These are phyloP conservation scores for Bradysia coprophila DNA, from an alignment of 1,140 invertebrate species.

Conservation along the genomic window DNA sequence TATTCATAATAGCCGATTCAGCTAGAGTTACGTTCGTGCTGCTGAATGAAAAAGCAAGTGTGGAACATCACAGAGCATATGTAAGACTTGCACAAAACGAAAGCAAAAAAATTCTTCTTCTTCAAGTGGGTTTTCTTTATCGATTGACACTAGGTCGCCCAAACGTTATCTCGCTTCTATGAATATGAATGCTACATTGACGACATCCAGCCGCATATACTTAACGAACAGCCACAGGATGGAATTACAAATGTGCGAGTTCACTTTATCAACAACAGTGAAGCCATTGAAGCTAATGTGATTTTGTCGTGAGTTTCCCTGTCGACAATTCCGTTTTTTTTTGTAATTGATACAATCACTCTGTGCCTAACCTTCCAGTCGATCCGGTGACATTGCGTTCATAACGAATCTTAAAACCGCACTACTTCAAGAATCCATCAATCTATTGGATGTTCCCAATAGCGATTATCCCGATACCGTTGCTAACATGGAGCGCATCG, in stretches of 20 bases:
- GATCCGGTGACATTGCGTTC: slow-evolving; percentile 23
- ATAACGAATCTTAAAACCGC: slow-evolving; percentile 22
- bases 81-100: no score
- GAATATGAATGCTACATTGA: slow-evolving; percentile 30
- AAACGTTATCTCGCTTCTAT: slow-evolving; percentile 23
- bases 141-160: background rate
- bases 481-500: slow-evolving; percentile 13
- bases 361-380: slow-evolving; percentile 9
- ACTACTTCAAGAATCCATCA: slow-evolving; percentile 16
- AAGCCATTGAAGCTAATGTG: slow-evolving; percentile 21
- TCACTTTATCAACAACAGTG: slow-evolving; percentile 28
- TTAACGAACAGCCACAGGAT: slow-evolving; percentile 12
- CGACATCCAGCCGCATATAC: slow-evolving; percentile 19
- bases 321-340: slow-evolving; percentile 2
- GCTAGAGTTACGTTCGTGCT: slow-evolving; percentile 32
- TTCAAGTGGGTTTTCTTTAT: slow-evolving; percentile 6
- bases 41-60: slow-evolving; percentile 23
- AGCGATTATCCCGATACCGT: slow-evolving; percentile 7
- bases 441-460: slow-evolving; percentile 25
- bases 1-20: slow-evolving; percentile 28
- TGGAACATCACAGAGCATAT: slow-evolving; percentile 21
- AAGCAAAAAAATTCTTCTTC: no score
- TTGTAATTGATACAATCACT: slow-evolving; percentile 1
- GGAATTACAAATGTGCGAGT: slow-evolving; percentile 24
- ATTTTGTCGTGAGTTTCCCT: slow-evolving; percentile 22